phyloP scores from a whole-genome alignment of 53 echinoderm and acorn worm species.

The Stichopus horrens region DNA sequence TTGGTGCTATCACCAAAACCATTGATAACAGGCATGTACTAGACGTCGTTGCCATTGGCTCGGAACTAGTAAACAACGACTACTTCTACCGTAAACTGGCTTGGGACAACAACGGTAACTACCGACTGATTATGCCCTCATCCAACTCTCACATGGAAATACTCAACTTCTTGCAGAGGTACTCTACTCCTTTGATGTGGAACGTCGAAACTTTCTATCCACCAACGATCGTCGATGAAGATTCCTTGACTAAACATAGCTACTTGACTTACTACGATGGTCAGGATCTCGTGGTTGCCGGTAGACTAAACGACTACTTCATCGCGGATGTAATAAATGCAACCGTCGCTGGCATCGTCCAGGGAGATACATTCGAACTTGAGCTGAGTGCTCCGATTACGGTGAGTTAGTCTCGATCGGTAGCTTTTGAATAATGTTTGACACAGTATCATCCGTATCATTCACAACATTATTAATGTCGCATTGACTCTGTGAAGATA shows the following conservation, averaged over 20 bases:
- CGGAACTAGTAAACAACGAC: neutral
- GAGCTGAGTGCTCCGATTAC: neutral
- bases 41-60: neutral
- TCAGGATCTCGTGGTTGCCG: conserved; percentile 82
- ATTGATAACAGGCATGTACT: neutral
- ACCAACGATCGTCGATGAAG: conserved; percentile 44
- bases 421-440: too few species aligned
- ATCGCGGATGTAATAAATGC: neutral
- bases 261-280: conserved; percentile 84
- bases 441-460: too few species aligned
- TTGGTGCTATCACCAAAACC: neutral
- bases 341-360: neutral
- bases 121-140: neutral
- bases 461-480: too few species aligned
- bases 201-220: conserved; percentile 70
- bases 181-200: conserved; percentile 78
- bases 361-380: neutral
- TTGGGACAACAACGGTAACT: neutral
- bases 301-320: conserved; percentile 60
- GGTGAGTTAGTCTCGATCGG: neutral
- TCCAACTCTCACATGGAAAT: conserved; percentile 65
- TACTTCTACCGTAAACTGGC: neutral
- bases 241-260: conserved; percentile 63
- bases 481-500: too few species aligned
- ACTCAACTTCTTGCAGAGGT: conserved; percentile 76